Evolutionary conservation across 2,888 invertebrate species (phyloP), one percentile per base, ranked within the genome.

Genomic region (Nomada ruficornis): DNA sequence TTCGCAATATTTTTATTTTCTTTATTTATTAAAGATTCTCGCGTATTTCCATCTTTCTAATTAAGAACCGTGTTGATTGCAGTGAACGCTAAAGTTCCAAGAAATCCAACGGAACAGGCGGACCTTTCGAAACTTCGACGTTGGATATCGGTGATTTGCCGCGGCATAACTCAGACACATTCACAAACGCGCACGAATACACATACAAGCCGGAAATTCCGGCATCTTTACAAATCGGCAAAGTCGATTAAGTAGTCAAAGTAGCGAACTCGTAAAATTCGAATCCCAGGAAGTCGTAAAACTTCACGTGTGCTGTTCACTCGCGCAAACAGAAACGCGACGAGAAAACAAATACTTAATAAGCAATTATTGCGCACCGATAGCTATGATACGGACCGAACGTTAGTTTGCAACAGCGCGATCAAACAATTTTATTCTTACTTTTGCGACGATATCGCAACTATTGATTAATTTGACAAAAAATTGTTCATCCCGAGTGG

Each of bases 341-440:
- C 36, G 70, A 29, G 60, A 59, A 68, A 71, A 80, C 75, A 80
- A 80, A 55, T 50, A 68, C 68, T 77, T 82, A 82, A 82, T 82
- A 76, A 73, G 57, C 50, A 64, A 65, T 69, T 52, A 65, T 55
- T 47, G 29, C 63, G 50, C 67, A 47, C n/a, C 67, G 42, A 54
- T 20, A 23, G 20, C 11, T 42, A 54, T 20, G 18, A 75, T 68
- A 59, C 55, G 72, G 47, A 26, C 47, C 68, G 15, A 13, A 44
- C 23, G 15, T 36, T 44, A 5, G 11, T 55, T 23, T 15, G 42
- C 23, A 18, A 42, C 23, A 11, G 5, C 2, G 11, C 55, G 18
- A 54, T 54, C 10, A 10, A 29, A 47, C 42, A 42, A n/a, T 47
- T 47, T 44, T n/a, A n/a, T 62, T n/a, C 62, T 11, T 15, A n/a